A percentile compares a stretch with the other conserved stretches of the same genome.
Evolutionary conservation across 2,888 invertebrate genomes (phyloP).

Genomic region (Drosophila subquinaria): DNA sequence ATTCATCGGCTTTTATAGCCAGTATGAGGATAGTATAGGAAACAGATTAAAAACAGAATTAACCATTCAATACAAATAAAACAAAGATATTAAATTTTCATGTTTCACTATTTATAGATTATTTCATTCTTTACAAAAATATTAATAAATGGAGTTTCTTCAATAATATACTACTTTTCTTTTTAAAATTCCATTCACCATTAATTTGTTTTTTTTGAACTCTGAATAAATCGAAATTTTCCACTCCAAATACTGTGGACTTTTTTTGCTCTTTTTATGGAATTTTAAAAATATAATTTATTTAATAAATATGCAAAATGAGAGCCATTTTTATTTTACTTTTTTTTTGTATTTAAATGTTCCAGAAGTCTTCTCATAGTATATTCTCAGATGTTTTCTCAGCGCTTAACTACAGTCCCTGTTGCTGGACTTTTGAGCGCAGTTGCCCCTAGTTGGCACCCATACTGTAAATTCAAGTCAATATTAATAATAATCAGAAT

Average conservation of each 20-base stretch:
- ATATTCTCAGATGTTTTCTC: not conserved
- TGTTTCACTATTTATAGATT: not conserved
- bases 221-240: too few relatives aligned
- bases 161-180: too few relatives aligned
- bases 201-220: too few relatives aligned
- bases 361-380: not conserved
- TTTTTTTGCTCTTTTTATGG: too few relatives aligned
- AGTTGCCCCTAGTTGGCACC: conserved; percentile 1
- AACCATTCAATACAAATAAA: not conserved
- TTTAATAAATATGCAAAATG: too few relatives aligned
- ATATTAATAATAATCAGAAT: too few relatives aligned
- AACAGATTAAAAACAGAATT: not conserved
- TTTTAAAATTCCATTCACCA: too few relatives aligned
- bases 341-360: not conserved
- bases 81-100: not conserved
- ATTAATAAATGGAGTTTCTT: too few relatives aligned
- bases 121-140: not conserved
- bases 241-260: too few relatives aligned
- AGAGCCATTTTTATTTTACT: not conserved
- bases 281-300: too few relatives aligned
- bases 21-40: not conserved
- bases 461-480: not conserved
- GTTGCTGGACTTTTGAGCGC: conserved; percentile 5
- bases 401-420: not conserved
- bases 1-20: not conserved